Evolutionary conservation across 2,888 invertebrate species (phyloP).

Genomic region (Habrosyne pyritoides): DNA sequence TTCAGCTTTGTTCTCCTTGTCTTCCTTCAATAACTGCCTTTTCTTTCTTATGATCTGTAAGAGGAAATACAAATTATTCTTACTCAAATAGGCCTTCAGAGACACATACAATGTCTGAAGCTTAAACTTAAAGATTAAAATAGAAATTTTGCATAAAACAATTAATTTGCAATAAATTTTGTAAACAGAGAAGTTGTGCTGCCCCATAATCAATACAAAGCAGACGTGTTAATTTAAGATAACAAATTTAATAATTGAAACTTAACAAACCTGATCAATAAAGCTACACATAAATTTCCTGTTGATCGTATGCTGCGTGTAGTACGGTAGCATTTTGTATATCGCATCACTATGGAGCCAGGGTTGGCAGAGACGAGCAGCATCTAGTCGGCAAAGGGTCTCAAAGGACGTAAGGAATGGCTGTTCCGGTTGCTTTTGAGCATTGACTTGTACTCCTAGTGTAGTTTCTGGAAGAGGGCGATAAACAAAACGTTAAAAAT

Average conservation of each 20-base stretch:
- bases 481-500: too few relatives aligned
- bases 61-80: neutral
- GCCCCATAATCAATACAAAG: too few relatives aligned
- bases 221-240: too few relatives aligned
- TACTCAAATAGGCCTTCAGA: neutral
- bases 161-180: too few relatives aligned
- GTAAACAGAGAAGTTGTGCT: too few relatives aligned
- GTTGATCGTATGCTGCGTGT: constrained; percentile 21
- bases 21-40: constrained; percentile 15
- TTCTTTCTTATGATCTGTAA: constrained; percentile 23
- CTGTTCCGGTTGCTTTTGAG: constrained; percentile 29
- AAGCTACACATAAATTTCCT: constrained; percentile 29
- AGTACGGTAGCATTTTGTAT: constrained; percentile 35
- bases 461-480: constrained; percentile 40
- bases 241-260: neutral
- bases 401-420: constrained; percentile 45
- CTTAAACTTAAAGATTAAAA: too few relatives aligned
- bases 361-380: constrained; percentile 40
- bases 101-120: too few relatives aligned
- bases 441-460: constrained; percentile 39
- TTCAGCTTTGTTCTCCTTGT: constrained; percentile 8
- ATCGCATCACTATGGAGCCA: constrained; percentile 41
- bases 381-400: constrained; percentile 22
- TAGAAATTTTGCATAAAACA: too few relatives aligned
- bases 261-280: constrained; percentile 30